Evolutionary conservation across 2,888 invertebrate genomes (phyloP), one percentile per base, ranked within the genome.

Genomic region (Drosophila imparisetae): DNA sequence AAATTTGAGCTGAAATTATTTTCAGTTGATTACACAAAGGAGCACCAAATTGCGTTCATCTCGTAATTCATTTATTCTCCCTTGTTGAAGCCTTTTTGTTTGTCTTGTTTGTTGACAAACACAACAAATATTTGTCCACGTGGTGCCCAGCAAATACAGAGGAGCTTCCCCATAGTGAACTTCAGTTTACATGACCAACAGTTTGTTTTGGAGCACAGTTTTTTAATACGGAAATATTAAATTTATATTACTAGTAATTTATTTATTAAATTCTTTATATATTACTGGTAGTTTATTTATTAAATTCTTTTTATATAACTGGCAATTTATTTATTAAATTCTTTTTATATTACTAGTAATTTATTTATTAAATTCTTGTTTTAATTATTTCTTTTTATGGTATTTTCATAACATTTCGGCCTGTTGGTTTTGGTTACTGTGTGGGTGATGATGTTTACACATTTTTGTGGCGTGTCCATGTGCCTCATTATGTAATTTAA

Each of bases 121-220:
- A 64, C 52, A 54, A 21, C 68, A 78, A 83, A 86, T 83, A 86
- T 84, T 86, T 86, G 78, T 75, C 66, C 71, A 67, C 50, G 32
- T 63, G 68, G 55, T 66, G 70, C 50, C 77, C 78, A 53, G 52
- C 66, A 59, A 67, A 29, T 40, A 67, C 67, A 68, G 68, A 21
- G 32, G 11, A 24, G 11, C 32, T 50, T 34, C 38, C 38, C 32
- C 49, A 55, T 34, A 49, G 49, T 55, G 15, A 67, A 67, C 66
- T 65, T 15, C 32, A 21, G 10, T 21, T 34, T 30, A n/a, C 24
- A 11, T 21, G 21, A 42, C 21, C 42, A 42, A 42, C 42, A 42
- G 42, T 21, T 27, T 24, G 42, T 36, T 34, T 49, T 45, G 15
- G 21, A 10, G 13, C 4, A 32, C 8, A 34, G 2, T 15, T 5